Base-by-base conservation (phyloP, 1,140 invertebrate species). In the Drosophila bifasciata region DNA sequence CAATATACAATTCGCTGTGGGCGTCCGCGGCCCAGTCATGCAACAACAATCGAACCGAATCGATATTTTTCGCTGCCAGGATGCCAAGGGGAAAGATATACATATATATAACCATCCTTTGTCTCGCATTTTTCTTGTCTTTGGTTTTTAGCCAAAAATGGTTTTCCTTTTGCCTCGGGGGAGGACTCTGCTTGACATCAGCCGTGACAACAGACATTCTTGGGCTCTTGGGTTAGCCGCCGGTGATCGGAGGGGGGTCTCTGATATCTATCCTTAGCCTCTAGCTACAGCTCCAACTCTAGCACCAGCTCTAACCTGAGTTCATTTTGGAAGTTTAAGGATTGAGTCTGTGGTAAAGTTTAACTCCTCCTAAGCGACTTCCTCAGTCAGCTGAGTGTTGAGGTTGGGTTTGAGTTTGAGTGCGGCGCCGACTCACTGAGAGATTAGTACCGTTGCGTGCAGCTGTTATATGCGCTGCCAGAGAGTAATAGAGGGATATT, bases 21-120 rank as follows among this genome's bases (percentile, higher is more conserved):
- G 56, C 68, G 60, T 43, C 44, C 32, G 28, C 28, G 28, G 28
- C 28, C 28, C 28, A 9, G 28, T 28, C 59, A 32, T 45, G 45
- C 75, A 53, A 76, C 59, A 66, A 62, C 70, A 74, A 74, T 70
- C 61, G 83, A 63, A 79, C 17, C 39, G 61, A 86, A 86, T 86
- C 83, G 79, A 86, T 86, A 88, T 76, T 79, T 79, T 79, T 66
- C 74, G 83, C 78, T 76, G 72, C 32, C 32, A 50, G 40, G 46
- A 36, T 36, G 40, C 17, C 17, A 15, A 1, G 32, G 4, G 28
- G 11, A 11, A 5, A 11, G 32, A 13, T 5, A 25, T 1, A 1
- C 23, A 13, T 5, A 36, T 13, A 1, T 11, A 36, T 36, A 36
- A 36, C 44, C 11, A 40, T 48, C 32, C 55, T 19, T 9, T 39